Percentiles rank a stretch among this genome's conserved stretches.
Evolutionary conservation across 2,113 vertebrate genomes (phyloP).

Genomic region (Narcine bancroftii): DNA sequence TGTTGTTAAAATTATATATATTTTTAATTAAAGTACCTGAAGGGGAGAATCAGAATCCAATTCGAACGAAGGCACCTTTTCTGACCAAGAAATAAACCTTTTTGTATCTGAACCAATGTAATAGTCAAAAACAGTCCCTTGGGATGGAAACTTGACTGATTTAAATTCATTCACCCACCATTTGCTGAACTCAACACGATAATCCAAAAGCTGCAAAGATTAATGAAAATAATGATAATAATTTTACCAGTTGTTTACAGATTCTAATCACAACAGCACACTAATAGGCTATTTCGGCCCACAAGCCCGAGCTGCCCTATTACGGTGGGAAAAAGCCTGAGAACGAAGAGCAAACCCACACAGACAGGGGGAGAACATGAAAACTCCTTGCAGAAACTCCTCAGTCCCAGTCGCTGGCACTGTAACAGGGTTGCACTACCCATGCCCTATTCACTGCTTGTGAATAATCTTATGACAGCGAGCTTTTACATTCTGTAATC

Average conservation of each 20-base stretch:
- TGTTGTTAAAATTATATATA: not conserved
- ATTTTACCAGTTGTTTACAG: not conserved
- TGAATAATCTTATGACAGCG: too few relatives aligned
- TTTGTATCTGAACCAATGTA: conserved; percentile 54
- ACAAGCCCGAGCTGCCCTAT: too few relatives aligned
- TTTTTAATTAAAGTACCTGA: conserved; percentile 50
- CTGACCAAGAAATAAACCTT: conserved; percentile 57
- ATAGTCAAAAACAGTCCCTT: conserved; percentile 66
- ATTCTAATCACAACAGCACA: not conserved
- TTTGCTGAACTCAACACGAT: conserved; percentile 61
- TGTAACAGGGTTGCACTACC: too few relatives aligned
- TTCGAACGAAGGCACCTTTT: conserved; percentile 56
- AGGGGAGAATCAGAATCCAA: conserved; percentile 55
- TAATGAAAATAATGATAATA: not conserved
- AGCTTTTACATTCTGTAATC: too few relatives aligned
- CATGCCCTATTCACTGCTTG: too few relatives aligned
- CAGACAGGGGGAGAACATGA: too few relatives aligned
- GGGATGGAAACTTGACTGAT: conserved; percentile 59
- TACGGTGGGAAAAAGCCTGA: too few relatives aligned
- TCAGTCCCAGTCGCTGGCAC: too few relatives aligned
- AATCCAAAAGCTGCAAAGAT: conserved; percentile 53
- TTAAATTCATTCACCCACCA: conserved; percentile 67
- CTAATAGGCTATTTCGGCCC: too few relatives aligned
- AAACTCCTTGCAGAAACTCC: too few relatives aligned
- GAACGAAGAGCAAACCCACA: too few relatives aligned